These are phyloP conservation scores for Clarias gariepinus DNA, from an alignment of 2,113 vertebrate genomes.

Conservation along the genomic window DNA sequence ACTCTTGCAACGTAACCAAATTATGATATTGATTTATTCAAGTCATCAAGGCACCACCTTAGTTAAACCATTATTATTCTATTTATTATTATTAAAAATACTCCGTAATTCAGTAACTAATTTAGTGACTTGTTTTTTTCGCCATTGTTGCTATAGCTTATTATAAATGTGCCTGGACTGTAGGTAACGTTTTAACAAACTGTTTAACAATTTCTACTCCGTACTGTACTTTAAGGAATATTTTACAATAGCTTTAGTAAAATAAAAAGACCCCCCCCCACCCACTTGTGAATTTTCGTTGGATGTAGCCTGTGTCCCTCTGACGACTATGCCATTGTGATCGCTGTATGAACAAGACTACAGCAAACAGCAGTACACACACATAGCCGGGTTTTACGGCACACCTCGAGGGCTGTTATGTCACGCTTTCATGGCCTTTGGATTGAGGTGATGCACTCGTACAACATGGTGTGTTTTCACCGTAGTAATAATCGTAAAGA, in stretches of 20 bases:
- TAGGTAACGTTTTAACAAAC: not conserved
- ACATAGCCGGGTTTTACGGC: not conserved
- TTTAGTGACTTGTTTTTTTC: not conserved
- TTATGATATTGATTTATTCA: too few relatives aligned
- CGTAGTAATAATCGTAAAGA: not conserved
- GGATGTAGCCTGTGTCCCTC: not conserved
- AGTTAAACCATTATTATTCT: not conserved
- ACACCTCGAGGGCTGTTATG: slow-evolving; percentile 7
- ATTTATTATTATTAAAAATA: not conserved
- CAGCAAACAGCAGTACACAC: not conserved
- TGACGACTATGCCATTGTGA: not conserved
- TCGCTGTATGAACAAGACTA: not conserved
- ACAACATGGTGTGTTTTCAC: not conserved
- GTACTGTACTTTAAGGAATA: not conserved
- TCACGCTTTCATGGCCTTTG: not conserved
- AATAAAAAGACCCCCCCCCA: not conserved
- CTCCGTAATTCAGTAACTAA: not conserved
- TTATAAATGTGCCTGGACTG: not conserved
- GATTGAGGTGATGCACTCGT: not conserved
- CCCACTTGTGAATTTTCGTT: not conserved
- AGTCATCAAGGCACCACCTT: not conserved
- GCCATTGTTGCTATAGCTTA: not conserved
- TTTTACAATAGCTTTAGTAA: not conserved
- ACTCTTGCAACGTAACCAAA: too few relatives aligned
- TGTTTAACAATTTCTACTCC: not conserved